Base-by-base conservation (phyloP, 2,888 invertebrate species). In the Ectemnius continuus region DNA sequence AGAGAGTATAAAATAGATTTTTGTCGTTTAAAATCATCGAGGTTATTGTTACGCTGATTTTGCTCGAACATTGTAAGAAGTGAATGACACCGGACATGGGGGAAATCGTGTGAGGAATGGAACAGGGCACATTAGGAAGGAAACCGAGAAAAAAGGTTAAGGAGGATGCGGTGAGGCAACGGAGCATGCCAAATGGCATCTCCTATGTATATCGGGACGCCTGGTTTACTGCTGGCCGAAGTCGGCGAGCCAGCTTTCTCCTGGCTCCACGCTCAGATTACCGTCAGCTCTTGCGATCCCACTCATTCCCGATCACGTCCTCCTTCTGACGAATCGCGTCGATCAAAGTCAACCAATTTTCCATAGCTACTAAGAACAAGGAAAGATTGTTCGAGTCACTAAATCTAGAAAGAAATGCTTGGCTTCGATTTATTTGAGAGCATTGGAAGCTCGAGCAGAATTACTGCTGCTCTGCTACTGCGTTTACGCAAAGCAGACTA, bases 191-290 rank as follows among this genome's bases (percentile, higher is more conserved):
- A 73, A 81, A 84, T 80, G 75, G 65, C 83, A 68, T 73, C 75
- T 65, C 60, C 76, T 73, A 67, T 61, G 67, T 78, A 66, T 73
- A 76, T 80, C 78, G 52, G 52, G 16, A 52, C 52, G 77, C 80
- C 63, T 78, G 65, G 78, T 85, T 81, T 80, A 57, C 70, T 65
- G 63, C 69, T 79, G 77, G 75, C 78, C 73, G 79, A 80, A 72
- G 70, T 80, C 75, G 76, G 75, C 64, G 80, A 61, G 57, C 57
- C 71, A 81, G 84, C 84, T 84, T 84, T 84, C 84, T 74, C 84
- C 82, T 62, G 73, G 67, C 67, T 73, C 66, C 78, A 70, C 66
- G 80, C 68, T 80, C 68, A 70, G 70, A 73, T 83, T 78, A 73
- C 67, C 75, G 73, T 73, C 65, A 36, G 72, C 36, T 36, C 8